Conservation (phyloP, 2,113 vertebrate genomes). For the Pagrus major region DNA sequence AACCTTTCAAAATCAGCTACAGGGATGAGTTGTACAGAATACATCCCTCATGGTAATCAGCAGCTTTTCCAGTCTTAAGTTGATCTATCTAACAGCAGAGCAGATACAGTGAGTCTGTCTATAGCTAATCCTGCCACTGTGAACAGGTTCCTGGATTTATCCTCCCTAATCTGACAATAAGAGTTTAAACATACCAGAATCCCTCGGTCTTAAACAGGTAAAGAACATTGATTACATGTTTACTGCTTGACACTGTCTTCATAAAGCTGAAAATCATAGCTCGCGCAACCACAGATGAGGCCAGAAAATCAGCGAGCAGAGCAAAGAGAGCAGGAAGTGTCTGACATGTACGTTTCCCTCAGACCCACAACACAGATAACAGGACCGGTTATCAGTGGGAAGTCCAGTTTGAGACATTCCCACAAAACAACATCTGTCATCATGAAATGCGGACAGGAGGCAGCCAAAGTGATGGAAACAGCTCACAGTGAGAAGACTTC, state of each 20-base stretch:
- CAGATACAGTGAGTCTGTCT: constrained; percentile 14
- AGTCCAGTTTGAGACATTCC: constrained; percentile 62
- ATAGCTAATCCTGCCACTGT: constrained; percentile 25
- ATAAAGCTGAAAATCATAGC: not conserved
- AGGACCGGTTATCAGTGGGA: constrained; percentile 64
- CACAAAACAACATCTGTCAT: constrained; percentile 50
- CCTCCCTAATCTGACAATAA: constrained; percentile 24
- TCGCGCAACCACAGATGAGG: not conserved
- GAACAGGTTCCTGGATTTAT: constrained; percentile 42
- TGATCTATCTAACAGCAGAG: constrained; percentile 34
- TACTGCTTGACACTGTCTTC: not conserved
- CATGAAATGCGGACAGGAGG: constrained; percentile 1
- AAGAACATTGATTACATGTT: constrained; percentile 7
- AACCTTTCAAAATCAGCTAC: not conserved
- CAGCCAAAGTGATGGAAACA: constrained; percentile 12
- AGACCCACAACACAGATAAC: constrained; percentile 60
- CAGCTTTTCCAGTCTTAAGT: constrained; percentile 24
- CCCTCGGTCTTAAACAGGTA: not conserved
- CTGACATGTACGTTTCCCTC: constrained; percentile 26
- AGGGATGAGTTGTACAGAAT: not conserved
- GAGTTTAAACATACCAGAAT: constrained; percentile 30
- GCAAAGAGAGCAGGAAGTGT: constrained; percentile 32
- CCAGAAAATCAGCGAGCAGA: not conserved
- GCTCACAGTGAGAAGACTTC: not conserved
- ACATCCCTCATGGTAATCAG: constrained; percentile 31